A percentile compares a stretch with the other conserved stretches of the same genome.
Evolutionary conservation across 2,797 vertebrate genomes (phyloP).

Genomic region (Anguilla pacifica): DNA sequence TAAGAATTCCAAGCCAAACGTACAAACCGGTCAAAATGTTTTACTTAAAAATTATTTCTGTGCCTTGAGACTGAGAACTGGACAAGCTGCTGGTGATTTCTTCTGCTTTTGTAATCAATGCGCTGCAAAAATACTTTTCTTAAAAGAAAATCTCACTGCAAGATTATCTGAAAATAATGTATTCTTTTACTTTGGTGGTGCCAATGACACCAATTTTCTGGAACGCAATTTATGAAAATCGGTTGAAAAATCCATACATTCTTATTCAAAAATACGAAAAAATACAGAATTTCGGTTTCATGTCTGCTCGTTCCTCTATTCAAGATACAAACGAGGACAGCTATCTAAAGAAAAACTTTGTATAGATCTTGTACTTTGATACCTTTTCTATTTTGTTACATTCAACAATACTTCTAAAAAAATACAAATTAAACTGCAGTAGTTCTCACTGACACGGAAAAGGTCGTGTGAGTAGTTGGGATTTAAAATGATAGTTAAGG

Average conservation of each 20-base stretch:
- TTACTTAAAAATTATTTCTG: background rate
- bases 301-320: background rate
- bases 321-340: background rate
- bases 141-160: background rate
- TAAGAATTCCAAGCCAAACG: background rate
- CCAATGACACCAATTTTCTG: constrained; percentile 8
- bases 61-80: background rate
- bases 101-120: background rate
- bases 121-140: constrained; percentile 15
- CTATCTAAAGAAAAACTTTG: background rate
- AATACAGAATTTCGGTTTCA: background rate
- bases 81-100: constrained; percentile 4
- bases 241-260: constrained; percentile 4
- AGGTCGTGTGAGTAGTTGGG: background rate
- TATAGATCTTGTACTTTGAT: background rate
- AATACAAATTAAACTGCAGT: constrained; percentile 7
- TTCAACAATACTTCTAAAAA: background rate
- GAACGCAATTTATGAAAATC: background rate
- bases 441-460: background rate
- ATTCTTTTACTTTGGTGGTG: background rate
- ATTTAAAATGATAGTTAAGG: too few relatives aligned
- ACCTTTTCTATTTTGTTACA: background rate
- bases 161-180: constrained; percentile 11
- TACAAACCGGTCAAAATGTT: background rate
- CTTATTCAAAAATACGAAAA: constrained; percentile 10